Percentiles rank a stretch among this genome's conserved stretches.
Evolutionary conservation across 2,113 vertebrate genomes (phyloP).

Genomic region (Ursus arctos): DNA sequence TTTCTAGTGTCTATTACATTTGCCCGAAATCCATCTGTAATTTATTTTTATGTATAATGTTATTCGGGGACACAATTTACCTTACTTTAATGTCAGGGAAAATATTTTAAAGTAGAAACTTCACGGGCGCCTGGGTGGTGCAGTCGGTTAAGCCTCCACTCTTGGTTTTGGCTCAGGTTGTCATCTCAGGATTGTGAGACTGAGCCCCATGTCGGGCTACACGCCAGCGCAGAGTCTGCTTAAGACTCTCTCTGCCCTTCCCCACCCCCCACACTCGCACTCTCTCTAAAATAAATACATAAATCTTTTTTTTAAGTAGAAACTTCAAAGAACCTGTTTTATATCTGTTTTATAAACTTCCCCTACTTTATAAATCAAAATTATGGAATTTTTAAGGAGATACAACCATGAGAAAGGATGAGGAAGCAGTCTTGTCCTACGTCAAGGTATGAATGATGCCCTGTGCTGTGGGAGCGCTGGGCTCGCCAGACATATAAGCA

Average conservation of each 20-base stretch:
- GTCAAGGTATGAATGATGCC: not conserved
- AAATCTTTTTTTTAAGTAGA: not conserved
- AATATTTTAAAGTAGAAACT: slow-evolving; percentile 33
- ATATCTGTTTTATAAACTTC: not conserved
- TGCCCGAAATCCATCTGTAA: not conserved
- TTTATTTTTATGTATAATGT: slow-evolving; percentile 18
- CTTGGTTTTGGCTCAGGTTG: not conserved
- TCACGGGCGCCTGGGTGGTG: not conserved
- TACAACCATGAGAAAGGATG: not conserved
- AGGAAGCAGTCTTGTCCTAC: not conserved
- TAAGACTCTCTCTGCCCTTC: not conserved
- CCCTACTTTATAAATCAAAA: not conserved
- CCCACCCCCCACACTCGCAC: no score
- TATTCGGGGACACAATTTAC: not conserved
- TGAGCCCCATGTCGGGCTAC: not conserved
- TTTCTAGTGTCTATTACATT: not conserved
- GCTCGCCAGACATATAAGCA: not conserved
- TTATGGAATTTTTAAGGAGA: not conserved
- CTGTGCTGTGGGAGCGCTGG: accelerated
- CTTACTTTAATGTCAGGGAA: not conserved
- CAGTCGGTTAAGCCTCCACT: not conserved
- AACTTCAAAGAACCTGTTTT: slow-evolving; percentile 24
- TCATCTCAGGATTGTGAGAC: not conserved
- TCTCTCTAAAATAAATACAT: not conserved
- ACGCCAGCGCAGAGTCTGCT: not conserved